phyloP scores from a whole-genome alignment of 2,888 invertebrate species.

The Synergus gifuensis region DNA sequence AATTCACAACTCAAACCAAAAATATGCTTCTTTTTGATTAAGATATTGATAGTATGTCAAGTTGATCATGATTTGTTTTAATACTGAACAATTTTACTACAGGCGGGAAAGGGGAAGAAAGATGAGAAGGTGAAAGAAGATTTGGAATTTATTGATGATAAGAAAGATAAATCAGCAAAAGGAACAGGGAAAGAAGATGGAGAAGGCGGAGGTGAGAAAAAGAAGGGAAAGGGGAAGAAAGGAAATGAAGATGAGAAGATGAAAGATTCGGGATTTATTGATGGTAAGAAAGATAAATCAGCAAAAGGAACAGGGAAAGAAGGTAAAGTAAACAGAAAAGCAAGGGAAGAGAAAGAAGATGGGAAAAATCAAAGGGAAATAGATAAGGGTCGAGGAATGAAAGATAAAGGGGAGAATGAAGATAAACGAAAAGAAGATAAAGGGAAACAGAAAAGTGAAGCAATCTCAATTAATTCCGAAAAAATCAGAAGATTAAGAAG shows the following conservation, averaged over 20 bases:
- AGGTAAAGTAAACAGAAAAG: not conserved
- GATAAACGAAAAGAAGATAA: not conserved
- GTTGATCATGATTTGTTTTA: too few relatives aligned
- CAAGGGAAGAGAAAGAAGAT: too few relatives aligned
- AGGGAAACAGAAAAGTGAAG: not conserved
- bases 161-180: slow-evolving; percentile 21
- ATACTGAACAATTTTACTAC: not conserved
- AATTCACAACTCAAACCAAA: not conserved
- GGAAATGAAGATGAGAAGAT: slow-evolving; percentile 6
- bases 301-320: not conserved
- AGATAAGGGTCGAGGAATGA: too few relatives aligned
- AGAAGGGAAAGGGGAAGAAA: not conserved
- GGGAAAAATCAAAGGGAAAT: too few relatives aligned
- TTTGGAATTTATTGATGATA: not conserved
- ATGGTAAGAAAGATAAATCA: too few relatives aligned
- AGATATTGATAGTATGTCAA: not conserved
- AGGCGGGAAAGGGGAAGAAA: not conserved
- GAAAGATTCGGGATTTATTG: not conserved
- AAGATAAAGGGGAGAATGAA: too few relatives aligned
- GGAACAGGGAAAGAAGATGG: not conserved
- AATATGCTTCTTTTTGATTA: not conserved
- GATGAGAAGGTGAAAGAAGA: not conserved
- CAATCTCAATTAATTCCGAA: not conserved
- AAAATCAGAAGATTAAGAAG: not conserved
- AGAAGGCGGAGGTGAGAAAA: too few relatives aligned